phyloP scores from a whole-genome alignment of 2,888 invertebrate species.

The Leistus spinibarbis region DNA sequence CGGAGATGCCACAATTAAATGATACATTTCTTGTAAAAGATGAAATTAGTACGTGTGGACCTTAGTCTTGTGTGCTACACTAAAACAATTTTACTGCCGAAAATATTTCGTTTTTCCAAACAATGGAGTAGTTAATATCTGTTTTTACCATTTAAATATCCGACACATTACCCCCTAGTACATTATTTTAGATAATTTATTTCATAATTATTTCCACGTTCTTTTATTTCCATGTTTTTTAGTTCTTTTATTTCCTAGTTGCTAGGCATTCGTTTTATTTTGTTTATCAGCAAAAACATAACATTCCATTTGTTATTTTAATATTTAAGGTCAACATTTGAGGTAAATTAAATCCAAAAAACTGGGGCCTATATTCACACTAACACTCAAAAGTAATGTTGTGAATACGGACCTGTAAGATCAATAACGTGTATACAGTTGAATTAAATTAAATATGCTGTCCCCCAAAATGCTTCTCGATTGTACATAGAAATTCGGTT shows the following conservation, averaged over 20 bases:
- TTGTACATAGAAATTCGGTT: slow-evolving; percentile 4
- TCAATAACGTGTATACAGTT: slow-evolving; percentile 25
- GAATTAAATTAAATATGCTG: not conserved
- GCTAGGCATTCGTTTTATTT: slow-evolving; percentile 34
- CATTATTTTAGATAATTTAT: slow-evolving; percentile 38
- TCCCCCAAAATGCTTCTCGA: not conserved
- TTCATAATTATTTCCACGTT: slow-evolving; percentile 33
- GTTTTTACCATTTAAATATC: not conserved
- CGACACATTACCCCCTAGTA: slow-evolving; percentile 15
- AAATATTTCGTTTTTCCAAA: not conserved
- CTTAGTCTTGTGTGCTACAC: not conserved
- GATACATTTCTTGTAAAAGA: too few species aligned
- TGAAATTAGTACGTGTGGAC: not conserved
- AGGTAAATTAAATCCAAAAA: slow-evolving; percentile 32
- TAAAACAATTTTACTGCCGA: not conserved
- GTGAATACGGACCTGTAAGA: not conserved
- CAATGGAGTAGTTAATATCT: not conserved
- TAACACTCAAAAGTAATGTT: not conserved
- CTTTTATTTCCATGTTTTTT: slow-evolving; percentile 19
- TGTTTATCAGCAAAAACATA: slow-evolving; percentile 27
- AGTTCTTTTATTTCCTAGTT: slow-evolving; percentile 23
- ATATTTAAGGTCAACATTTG: slow-evolving; percentile 19
- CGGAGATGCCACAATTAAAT: too few species aligned
- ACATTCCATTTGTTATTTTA: slow-evolving; percentile 38
- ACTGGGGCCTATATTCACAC: not conserved